Evolutionary conservation across 2,888 invertebrate genomes (phyloP).

Genomic region (Synanthedon tipuliformis): DNA sequence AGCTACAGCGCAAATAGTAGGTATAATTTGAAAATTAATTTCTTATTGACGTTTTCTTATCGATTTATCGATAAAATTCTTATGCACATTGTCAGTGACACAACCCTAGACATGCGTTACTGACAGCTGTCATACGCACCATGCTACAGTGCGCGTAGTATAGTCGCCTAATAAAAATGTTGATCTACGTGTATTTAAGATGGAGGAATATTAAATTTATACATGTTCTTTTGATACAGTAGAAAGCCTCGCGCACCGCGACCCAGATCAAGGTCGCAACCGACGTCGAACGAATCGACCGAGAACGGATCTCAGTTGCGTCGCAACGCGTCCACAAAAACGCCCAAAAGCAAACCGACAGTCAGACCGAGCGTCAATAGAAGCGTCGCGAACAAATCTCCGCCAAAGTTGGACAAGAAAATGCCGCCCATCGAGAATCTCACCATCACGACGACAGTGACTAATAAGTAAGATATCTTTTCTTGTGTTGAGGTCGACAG

Average conservation of each 20-base stretch:
- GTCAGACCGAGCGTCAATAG: slow-evolving; percentile 15
- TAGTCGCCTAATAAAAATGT: no score
- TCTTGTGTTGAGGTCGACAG: no score
- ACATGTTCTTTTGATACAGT: slow-evolving; percentile 8
- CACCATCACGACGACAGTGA: slow-evolving; percentile 39
- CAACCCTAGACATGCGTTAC: no score
- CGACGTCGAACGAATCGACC: slow-evolving; percentile 38
- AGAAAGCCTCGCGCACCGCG: slow-evolving; percentile 30
- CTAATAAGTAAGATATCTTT: slow-evolving; percentile 33
- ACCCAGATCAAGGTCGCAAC: slow-evolving; percentile 54
- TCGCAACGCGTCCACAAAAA: slow-evolving; percentile 41
- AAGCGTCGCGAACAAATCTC: slow-evolving; percentile 5
- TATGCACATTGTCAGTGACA: no score
- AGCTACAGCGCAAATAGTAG: no score
- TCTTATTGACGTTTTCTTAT: no score
- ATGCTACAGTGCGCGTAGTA: no score
- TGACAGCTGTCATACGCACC: no score
- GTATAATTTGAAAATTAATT: no score
- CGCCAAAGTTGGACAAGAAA: slow-evolving; percentile 17
- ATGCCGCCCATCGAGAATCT: slow-evolving; percentile 50
- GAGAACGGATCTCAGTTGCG: slow-evolving; percentile 35
- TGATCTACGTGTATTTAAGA: neutral
- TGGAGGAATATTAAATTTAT: neutral
- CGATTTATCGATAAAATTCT: no score
- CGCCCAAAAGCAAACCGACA: slow-evolving; percentile 19